Percentiles rank a stretch among this genome's conserved stretches.
phyloP scores from a whole-genome alignment of 2,797 vertebrate genomes.

The Gymnothorax javanicus region DNA sequence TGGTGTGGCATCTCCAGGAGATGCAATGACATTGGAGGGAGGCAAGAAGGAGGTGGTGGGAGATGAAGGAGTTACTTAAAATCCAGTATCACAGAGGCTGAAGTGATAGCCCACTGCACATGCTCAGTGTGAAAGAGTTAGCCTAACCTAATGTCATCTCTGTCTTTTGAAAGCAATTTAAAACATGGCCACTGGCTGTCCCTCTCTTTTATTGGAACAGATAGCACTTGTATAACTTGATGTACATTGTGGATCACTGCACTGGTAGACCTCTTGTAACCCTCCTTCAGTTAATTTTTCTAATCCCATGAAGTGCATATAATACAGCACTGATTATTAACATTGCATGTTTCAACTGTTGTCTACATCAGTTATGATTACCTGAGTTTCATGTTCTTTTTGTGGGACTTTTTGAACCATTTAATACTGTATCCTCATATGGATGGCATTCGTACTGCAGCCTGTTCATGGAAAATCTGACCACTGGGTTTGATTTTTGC shows the following conservation, averaged over 20 bases:
- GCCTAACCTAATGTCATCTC: background rate
- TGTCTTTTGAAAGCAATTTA: background rate
- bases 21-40: background rate
- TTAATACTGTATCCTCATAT: background rate
- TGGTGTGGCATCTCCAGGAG: background rate
- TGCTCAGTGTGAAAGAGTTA: background rate
- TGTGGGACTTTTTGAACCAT: too few relatives aligned
- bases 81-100: background rate
- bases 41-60: background rate
- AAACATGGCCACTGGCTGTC: background rate
- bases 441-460: constrained; percentile 19
- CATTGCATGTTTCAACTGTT: too few relatives aligned
- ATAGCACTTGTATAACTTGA: background rate
- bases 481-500: constrained; percentile 37
- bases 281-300: too few relatives aligned
- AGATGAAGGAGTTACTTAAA: background rate
- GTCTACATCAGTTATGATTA: too few relatives aligned
- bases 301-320: too few relatives aligned
- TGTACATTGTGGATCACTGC: too few relatives aligned
- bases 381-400: too few relatives aligned
- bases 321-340: too few relatives aligned
- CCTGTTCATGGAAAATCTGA: constrained; percentile 42
- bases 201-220: background rate
- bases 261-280: too few relatives aligned
- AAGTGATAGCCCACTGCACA: background rate